These are phyloP conservation scores for Pogoniulus pusillus DNA, from an alignment of 2,797 vertebrate genomes.

Conservation along the genomic window DNA sequence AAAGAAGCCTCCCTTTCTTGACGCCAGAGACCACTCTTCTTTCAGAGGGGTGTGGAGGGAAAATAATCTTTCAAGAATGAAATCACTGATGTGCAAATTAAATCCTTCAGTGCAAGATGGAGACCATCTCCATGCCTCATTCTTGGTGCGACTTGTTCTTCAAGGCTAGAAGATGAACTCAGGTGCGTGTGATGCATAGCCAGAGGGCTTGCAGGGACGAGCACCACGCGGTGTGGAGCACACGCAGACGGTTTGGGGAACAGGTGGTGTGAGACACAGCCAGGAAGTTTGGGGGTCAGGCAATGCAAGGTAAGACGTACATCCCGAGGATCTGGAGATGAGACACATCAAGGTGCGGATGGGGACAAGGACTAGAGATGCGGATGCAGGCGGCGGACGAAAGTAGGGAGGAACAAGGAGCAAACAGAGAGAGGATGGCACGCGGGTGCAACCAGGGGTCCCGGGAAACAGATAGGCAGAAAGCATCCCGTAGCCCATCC, in stretches of 20 bases:
- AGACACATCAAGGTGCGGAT: fast-evolving
- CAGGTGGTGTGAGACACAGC: too few species aligned
- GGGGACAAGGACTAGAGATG: background rate
- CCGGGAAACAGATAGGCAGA: too few species aligned
- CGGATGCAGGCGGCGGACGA: background rate
- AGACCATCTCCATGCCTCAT: background rate
- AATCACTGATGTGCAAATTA: background rate
- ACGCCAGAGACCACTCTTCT: background rate
- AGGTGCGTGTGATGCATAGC: fast-evolving
- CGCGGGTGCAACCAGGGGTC: fast-evolving
- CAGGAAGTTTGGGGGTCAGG: background rate
- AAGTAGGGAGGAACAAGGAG: background rate
- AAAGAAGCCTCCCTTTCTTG: background rate
- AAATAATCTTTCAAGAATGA: background rate
- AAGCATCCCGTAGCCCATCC: background rate
- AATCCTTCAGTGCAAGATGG: background rate
- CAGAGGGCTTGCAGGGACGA: background rate
- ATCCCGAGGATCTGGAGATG: too few species aligned
- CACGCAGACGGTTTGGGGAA: too few species aligned
- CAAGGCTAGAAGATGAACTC: background rate
- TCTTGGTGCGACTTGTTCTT: background rate
- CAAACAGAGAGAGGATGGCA: background rate
- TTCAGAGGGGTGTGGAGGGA: background rate
- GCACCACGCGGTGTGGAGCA: background rate
- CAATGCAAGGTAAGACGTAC: background rate